Percentiles rank a stretch among this genome's conserved stretches.
phyloP scores from a whole-genome alignment of 2,797 vertebrate species.

The Nannoperca australis region DNA sequence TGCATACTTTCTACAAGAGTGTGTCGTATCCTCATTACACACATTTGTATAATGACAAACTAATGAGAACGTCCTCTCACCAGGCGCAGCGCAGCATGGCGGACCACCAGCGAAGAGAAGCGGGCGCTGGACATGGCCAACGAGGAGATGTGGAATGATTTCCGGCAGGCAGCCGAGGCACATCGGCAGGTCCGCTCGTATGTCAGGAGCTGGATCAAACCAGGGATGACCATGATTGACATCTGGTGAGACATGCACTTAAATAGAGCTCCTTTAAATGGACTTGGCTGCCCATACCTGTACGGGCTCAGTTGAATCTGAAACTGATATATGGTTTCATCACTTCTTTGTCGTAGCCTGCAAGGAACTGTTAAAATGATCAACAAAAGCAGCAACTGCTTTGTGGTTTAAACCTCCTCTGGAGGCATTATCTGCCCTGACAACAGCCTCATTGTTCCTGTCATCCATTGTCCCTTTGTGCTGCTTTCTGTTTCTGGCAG shows the following conservation, averaged over 20 bases:
- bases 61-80: conserved; percentile 45
- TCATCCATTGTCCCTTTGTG: conserved; percentile 24
- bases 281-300: neutral
- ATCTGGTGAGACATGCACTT: conserved; percentile 92
- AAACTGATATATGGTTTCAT: conserved; percentile 12
- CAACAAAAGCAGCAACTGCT: conserved; percentile 10
- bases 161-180: conserved; percentile 97
- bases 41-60: conserved; percentile 61
- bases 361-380: neutral
- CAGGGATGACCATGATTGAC: conserved; percentile 98
- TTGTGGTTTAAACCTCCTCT: conserved; percentile 14
- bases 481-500: conserved; percentile 75
- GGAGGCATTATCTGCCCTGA: conserved; percentile 18
- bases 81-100: conserved; percentile 94
- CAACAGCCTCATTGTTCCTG: conserved; percentile 31
- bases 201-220: conserved; percentile 97
- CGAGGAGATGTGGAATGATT: conserved; percentile 98
- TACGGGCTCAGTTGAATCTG: neutral
- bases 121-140: conserved; percentile 94
- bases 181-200: conserved; percentile 97
- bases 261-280: neutral
- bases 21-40: conserved; percentile 29
- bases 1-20: conserved; percentile 9
- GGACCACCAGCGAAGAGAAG: conserved; percentile 95
- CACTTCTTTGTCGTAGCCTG: neutral